These are phyloP conservation scores for Synergus umbraculus DNA, from an alignment of 2,888 invertebrate species.

Conservation along the genomic window DNA sequence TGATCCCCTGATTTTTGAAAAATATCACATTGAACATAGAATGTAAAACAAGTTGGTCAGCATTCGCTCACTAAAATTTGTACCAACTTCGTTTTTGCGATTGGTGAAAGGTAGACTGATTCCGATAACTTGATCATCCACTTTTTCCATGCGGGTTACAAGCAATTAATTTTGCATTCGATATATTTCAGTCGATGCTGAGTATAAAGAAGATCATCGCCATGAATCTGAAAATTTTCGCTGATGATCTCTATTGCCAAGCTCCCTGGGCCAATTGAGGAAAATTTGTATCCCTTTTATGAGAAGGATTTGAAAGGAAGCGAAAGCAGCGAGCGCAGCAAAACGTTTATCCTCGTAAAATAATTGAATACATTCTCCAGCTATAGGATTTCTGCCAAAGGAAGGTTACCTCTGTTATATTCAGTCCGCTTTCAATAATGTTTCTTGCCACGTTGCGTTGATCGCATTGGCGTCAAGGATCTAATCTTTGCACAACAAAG, in stretches of 20 bases:
- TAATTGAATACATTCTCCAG: conserved; percentile 6
- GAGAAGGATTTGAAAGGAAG: conserved; percentile 21
- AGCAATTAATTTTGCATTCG: background rate
- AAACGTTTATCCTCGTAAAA: background rate
- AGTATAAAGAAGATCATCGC: background rate
- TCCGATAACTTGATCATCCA: background rate
- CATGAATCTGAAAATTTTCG: background rate
- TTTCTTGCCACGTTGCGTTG: background rate
- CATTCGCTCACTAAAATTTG: background rate
- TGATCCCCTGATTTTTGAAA: too few species aligned
- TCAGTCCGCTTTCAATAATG: background rate
- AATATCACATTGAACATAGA: too few species aligned
- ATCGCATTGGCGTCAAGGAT: background rate
- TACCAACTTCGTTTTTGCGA: background rate
- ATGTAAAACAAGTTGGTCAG: too few species aligned
- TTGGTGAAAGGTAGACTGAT: background rate
- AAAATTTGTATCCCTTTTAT: background rate
- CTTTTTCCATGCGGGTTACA: background rate
- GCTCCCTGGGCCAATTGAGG: background rate
- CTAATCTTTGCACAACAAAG: background rate
- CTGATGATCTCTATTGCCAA: background rate
- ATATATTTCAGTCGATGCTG: background rate
- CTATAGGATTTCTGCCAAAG: background rate
- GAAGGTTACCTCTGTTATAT: background rate
- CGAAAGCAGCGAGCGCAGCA: conserved; percentile 36